A percentile compares a stretch with the other conserved stretches of the same genome.
phyloP scores from a whole-genome alignment of 1,140 invertebrate species.

The Camponotus vicinus region DNA sequence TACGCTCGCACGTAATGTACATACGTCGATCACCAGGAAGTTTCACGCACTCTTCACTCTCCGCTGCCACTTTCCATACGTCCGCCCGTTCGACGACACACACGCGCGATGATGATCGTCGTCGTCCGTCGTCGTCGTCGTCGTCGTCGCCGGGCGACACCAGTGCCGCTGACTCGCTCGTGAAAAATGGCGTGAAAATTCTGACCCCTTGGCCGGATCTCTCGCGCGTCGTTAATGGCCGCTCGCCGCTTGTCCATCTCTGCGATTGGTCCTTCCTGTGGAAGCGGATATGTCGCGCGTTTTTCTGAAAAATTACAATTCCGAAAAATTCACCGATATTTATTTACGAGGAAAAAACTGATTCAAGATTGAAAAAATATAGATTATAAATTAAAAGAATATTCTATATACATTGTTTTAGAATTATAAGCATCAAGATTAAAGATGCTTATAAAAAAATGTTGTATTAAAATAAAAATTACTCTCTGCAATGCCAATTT shows the following conservation, averaged over 20 bases:
- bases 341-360: too few relatives aligned
- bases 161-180: background rate
- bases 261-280: background rate
- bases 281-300: too few relatives aligned
- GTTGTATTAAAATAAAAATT: too few relatives aligned
- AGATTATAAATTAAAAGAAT: too few relatives aligned
- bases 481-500: too few relatives aligned
- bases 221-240: background rate
- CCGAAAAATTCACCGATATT: background rate
- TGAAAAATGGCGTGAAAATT: conserved; percentile 27
- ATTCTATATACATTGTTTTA: too few relatives aligned
- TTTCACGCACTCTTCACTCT: conserved; percentile 19
- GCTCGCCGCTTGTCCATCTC: background rate
- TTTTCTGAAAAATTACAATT: too few relatives aligned
- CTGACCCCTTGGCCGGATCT: background rate
- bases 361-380: too few relatives aligned
- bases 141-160: conserved; percentile 18
- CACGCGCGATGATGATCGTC: background rate
- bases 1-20: background rate
- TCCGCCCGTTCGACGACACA: conserved; percentile 29
- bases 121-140: background rate
- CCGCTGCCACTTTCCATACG: conserved; percentile 34
- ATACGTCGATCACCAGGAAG: background rate
- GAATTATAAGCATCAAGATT: too few relatives aligned
- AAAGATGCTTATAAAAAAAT: too few relatives aligned